Evolutionary conservation across 2,113 vertebrate species (phyloP).

Genomic region (Salvelinus namaycush): DNA sequence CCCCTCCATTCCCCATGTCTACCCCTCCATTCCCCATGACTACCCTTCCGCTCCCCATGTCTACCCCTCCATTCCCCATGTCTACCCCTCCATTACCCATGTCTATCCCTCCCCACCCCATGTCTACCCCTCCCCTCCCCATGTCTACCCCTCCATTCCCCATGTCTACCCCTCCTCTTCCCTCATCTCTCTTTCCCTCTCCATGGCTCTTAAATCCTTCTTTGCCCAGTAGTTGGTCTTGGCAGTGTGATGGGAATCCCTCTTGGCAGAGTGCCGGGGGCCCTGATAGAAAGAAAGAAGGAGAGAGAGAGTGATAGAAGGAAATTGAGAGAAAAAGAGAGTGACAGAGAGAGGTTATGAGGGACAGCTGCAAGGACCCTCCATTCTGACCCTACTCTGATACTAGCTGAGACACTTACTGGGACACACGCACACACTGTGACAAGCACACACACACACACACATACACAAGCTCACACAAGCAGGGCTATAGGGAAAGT

Average conservation of each 20-base stretch:
- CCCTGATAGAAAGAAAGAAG: not conserved
- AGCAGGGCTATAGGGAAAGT: too few species aligned
- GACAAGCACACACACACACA: not conserved
- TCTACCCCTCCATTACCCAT: too few species aligned
- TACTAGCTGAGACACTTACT: too few species aligned
- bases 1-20: not conserved
- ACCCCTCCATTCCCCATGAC: not conserved
- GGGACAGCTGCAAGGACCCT: not conserved
- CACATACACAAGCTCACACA: too few species aligned
- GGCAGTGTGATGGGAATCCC: not conserved
- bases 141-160: not conserved
- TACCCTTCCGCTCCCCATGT: not conserved
- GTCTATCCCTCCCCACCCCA: too few species aligned
- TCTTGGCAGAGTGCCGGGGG: not conserved
- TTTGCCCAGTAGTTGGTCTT: not conserved
- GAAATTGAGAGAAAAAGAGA: not conserved
- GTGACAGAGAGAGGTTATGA: not conserved
- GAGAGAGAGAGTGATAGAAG: not conserved
- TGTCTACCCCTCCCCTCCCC: too few species aligned
- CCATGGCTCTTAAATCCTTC: not conserved
- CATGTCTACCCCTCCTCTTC: not conserved
- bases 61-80: too few species aligned
- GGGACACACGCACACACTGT: not conserved
- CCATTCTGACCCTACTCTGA: not conserved
- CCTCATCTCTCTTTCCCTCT: not conserved